phyloP scores from a whole-genome alignment of 2,113 vertebrate species.

The Sapayoa aenigma region DNA sequence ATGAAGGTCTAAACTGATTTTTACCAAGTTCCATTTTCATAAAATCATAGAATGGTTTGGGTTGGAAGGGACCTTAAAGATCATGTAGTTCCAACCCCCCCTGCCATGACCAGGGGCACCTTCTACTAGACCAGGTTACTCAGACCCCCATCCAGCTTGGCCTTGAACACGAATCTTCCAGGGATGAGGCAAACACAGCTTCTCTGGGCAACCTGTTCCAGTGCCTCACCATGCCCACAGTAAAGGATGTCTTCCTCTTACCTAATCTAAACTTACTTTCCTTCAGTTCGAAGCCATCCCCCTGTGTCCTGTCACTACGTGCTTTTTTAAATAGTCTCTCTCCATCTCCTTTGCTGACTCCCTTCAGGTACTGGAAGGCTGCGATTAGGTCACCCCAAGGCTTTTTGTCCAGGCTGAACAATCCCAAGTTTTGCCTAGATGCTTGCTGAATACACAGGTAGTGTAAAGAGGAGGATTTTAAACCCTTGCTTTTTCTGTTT shows the following conservation, averaged over 20 bases:
- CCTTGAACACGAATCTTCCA: neutral
- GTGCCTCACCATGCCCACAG: neutral
- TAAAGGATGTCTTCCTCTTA: neutral
- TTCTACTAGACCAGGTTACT: neutral
- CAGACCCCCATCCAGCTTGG: neutral
- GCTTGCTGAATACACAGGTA: neutral
- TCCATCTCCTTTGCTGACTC: neutral
- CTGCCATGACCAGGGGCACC: neutral
- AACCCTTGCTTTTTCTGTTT: neutral
- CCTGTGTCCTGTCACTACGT: neutral
- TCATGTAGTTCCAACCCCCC: neutral
- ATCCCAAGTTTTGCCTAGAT: neutral
- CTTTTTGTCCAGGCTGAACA: neutral
- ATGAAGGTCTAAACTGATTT: rapidly evolving
- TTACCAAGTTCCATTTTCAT: neutral
- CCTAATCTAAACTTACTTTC: neutral
- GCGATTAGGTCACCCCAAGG: neutral
- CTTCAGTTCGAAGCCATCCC: neutral
- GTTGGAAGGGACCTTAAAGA: neutral
- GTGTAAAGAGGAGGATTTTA: neutral
- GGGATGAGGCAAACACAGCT: neutral
- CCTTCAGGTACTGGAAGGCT: neutral
- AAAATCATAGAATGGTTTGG: neutral
- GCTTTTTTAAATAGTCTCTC: neutral
- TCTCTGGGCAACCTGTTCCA: neutral